Evolutionary conservation across 2,797 vertebrate species (phyloP).

Genomic region (Lemur catta): DNA sequence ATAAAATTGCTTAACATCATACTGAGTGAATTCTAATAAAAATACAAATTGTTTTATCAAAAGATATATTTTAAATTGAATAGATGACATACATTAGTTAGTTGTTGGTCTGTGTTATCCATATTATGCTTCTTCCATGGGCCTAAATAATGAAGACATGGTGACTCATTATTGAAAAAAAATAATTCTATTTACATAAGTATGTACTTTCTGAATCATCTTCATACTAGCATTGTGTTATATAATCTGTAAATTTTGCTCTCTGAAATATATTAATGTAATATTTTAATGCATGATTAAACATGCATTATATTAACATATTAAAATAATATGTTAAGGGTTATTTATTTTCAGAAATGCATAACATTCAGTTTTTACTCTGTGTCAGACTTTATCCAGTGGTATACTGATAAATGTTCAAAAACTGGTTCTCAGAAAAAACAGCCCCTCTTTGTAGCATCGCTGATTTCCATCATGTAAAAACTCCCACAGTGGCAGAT

Average conservation of each 20-base stretch:
- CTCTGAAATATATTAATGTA: not conserved
- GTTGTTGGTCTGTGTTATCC: not conserved
- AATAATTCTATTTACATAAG: not conserved
- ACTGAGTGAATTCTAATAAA: not conserved
- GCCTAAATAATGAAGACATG: not conserved
- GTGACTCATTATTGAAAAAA: not conserved
- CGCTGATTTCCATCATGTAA: not conserved
- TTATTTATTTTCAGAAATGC: not conserved
- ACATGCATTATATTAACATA: not conserved
- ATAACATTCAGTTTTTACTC: not conserved
- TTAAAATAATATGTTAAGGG: not conserved
- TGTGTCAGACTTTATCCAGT: not conserved
- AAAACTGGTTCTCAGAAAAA: not conserved
- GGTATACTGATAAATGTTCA: not conserved
- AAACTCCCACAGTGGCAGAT: not conserved
- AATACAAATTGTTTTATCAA: not conserved
- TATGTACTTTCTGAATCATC: not conserved
- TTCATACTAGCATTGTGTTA: not conserved
- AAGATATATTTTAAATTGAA: slow-evolving; percentile 32
- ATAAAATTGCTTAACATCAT: not conserved
- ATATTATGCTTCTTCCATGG: not conserved
- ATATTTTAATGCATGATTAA: not conserved
- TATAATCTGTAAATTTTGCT: not conserved
- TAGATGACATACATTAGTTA: not conserved
- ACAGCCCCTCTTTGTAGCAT: not conserved